Conservation (phyloP, 1,140 invertebrate genomes). For the Drosophila busckii region DNA sequence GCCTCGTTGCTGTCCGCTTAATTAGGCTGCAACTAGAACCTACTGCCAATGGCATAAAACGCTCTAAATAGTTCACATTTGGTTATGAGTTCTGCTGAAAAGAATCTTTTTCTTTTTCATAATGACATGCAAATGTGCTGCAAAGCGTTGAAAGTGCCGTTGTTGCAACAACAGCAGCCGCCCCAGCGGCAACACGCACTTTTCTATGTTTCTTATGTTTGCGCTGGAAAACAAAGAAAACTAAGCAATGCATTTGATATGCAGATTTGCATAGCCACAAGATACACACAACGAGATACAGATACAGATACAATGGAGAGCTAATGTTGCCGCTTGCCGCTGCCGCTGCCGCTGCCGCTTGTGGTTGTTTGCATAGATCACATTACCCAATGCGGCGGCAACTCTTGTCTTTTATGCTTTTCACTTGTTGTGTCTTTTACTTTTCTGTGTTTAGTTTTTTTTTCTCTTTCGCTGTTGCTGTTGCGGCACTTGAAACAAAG, state of each 20-base stretch:
- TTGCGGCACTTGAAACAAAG: slow-evolving; percentile 42
- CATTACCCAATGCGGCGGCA: slow-evolving; percentile 69
- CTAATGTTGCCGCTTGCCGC: slow-evolving; percentile 43
- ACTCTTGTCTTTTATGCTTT: slow-evolving; percentile 58
- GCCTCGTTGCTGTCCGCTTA: slow-evolving; percentile 41
- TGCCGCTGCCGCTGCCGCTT: too few relatives aligned
- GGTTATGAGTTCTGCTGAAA: not conserved
- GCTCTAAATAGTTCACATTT: slow-evolving; percentile 9
- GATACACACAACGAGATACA: slow-evolving; percentile 25
- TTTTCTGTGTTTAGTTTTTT: not conserved
- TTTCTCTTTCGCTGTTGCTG: slow-evolving; percentile 16
- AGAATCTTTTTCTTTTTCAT: slow-evolving; percentile 10
- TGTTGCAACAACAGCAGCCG: slow-evolving; percentile 9
- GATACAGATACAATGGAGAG: slow-evolving; percentile 26
- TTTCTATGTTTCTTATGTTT: not conserved
- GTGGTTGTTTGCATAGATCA: slow-evolving; percentile 46
- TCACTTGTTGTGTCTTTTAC: slow-evolving; percentile 49
- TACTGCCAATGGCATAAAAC: slow-evolving; percentile 9
- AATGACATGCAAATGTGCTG: slow-evolving; percentile 58
- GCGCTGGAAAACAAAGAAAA: slow-evolving; percentile 42
- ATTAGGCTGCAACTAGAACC: slow-evolving; percentile 34
- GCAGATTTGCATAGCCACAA: slow-evolving; percentile 59
- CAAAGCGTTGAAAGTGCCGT: slow-evolving; percentile 21
- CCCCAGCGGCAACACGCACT: slow-evolving; percentile 28
- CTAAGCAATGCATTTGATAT: slow-evolving; percentile 69